phyloP scores from a whole-genome alignment of 2,888 invertebrate species.

The Chydorus sphaericus region DNA sequence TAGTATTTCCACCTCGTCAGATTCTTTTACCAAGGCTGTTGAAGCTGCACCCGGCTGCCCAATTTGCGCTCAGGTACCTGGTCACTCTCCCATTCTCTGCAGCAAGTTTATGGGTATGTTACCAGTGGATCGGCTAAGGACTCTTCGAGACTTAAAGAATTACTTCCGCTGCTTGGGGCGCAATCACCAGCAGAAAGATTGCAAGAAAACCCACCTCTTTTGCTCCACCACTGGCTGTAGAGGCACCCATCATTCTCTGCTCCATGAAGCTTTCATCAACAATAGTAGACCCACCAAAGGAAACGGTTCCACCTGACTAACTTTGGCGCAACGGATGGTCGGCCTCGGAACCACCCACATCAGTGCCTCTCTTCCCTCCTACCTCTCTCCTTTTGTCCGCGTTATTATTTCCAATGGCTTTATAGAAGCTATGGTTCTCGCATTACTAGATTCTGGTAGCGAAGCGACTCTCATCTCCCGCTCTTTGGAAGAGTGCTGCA shows the following conservation, averaged over 20 bases:
- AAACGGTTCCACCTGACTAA: not conserved
- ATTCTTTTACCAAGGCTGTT: not conserved
- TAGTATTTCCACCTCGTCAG: not conserved
- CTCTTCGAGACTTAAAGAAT: not conserved
- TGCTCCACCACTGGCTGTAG: not conserved
- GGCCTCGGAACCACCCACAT: not conserved
- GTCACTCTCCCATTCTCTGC: not conserved
- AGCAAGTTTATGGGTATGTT: not conserved
- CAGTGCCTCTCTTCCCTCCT: not conserved
- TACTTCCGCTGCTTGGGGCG: slow-evolving; percentile 7
- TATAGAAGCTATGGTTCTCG: not conserved
- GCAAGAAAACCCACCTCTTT: not conserved
- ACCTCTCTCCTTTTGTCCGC: not conserved
- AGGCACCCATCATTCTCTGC: not conserved
- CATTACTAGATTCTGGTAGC: not conserved
- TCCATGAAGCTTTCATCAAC: slow-evolving; percentile 9
- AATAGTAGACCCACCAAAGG: not conserved
- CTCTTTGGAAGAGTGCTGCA: not conserved
- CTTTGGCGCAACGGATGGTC: not conserved
- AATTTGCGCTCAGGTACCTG: not conserved
- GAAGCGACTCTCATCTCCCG: not conserved
- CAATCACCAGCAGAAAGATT: not conserved
- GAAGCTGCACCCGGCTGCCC: not conserved
- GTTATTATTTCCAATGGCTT: not conserved
- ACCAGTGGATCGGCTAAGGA: not conserved